These are phyloP conservation scores for Hexactinellida sp. DNA, from an alignment of 37 sponge, comb jelly and placozoan genomes.

Conservation along the genomic window DNA sequence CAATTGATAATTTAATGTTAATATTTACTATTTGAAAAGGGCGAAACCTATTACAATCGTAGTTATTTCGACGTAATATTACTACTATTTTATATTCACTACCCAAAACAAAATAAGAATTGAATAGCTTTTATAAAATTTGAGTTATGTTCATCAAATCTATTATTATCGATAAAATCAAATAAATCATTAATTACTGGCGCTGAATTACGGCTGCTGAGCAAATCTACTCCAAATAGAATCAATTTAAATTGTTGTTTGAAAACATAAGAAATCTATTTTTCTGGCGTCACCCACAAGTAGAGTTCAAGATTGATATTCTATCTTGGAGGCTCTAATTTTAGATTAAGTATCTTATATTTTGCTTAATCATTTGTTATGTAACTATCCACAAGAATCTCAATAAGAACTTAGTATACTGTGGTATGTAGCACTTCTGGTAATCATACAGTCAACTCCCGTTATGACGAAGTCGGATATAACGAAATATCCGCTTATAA, in stretches of 20 bases:
- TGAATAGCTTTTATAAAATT: no score
- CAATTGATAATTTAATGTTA: no score
- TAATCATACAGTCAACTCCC: no score
- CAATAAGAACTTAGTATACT: background rate
- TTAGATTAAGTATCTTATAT: background rate
- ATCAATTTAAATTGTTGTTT: background rate
- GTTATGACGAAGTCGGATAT: no score
- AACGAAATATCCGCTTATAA: no score
- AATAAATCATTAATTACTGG: no score
- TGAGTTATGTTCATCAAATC: no score
- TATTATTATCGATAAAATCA: no score
- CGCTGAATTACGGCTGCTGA: background rate
- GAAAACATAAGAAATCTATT: background rate
- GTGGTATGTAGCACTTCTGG: background rate
- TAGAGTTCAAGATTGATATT: background rate
- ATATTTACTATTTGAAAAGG: background rate
- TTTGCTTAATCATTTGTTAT: background rate
- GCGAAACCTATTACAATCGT: background rate
- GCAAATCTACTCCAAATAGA: background rate
- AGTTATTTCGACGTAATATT: background rate
- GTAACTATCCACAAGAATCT: no score
- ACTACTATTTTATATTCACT: background rate
- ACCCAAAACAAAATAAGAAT: no score
- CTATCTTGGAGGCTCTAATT: background rate
- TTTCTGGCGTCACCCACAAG: background rate